Evolutionary conservation across 2,888 invertebrate species (phyloP).

Genomic region (Epistrophe eligans): DNA sequence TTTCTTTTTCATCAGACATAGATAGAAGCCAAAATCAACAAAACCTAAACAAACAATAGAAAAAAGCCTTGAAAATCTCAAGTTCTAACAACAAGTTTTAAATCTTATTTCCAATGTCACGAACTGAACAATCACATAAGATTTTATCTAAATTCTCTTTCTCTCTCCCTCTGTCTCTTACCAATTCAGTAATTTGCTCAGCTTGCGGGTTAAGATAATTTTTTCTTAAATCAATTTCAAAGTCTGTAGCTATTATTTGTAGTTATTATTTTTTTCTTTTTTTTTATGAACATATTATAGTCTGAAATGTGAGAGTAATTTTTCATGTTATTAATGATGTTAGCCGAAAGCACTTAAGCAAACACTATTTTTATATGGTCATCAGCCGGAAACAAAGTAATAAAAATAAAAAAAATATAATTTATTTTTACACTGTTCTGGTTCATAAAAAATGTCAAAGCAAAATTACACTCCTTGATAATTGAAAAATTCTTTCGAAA

Average conservation of each 20-base stretch:
- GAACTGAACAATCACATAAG: slow-evolving; percentile 19
- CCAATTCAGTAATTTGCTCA: slow-evolving; percentile 4
- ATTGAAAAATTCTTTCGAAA: background rate
- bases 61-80: slow-evolving; percentile 16
- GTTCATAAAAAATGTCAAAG: slow-evolving; percentile 22
- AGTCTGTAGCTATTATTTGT: background rate
- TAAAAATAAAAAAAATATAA: slow-evolving; percentile 2
- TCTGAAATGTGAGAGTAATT: slow-evolving; percentile 5
- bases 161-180: background rate
- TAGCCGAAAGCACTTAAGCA: slow-evolving; percentile 20
- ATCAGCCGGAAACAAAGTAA: slow-evolving; percentile 8
- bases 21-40: slow-evolving; percentile 11
- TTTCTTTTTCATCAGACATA: background rate
- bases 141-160: background rate
- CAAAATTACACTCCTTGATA: background rate
- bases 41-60: slow-evolving; percentile 2
- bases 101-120: slow-evolving; percentile 19
- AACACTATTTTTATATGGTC: slow-evolving; percentile 1
- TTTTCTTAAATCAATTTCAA: slow-evolving; percentile 14
- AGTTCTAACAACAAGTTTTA: slow-evolving; percentile 28
- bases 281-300: background rate
- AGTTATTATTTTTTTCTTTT: slow-evolving; percentile 10
- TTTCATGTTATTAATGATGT: slow-evolving; percentile 29
- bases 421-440: slow-evolving; percentile 11
- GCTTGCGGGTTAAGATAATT: background rate